Percentiles rank a stretch among this genome's conserved stretches.
These are phyloP conservation scores for Thunnus maccoyii DNA, from an alignment of 2,113 vertebrate species.

Conservation along the genomic window DNA sequence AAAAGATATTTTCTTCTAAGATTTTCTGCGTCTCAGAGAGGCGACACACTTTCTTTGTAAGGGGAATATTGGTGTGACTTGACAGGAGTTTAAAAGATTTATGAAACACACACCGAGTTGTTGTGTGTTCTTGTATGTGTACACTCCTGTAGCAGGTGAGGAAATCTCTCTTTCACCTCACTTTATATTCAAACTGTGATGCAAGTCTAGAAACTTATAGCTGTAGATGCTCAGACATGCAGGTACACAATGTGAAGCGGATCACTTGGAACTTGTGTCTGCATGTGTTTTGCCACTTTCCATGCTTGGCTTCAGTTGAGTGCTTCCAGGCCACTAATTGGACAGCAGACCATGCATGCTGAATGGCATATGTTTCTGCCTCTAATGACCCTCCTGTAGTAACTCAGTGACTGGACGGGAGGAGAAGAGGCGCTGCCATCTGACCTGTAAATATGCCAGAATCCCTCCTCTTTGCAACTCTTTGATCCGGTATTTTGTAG, in stretches of 20 bases:
- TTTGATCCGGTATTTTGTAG: slow-evolving; percentile 80
- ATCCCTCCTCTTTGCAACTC: slow-evolving; percentile 53
- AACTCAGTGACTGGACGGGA: slow-evolving; percentile 50
- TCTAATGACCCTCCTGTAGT: slow-evolving; percentile 77
- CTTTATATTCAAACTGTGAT: slow-evolving; percentile 45
- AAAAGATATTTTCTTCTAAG: slow-evolving; percentile 70
- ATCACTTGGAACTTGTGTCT: slow-evolving; percentile 32
- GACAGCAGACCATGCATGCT: slow-evolving; percentile 61
- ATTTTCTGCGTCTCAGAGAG: slow-evolving; percentile 60
- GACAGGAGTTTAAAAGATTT: slow-evolving; percentile 82
- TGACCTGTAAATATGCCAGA: slow-evolving; percentile 70
- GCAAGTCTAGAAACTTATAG: slow-evolving; percentile 37
- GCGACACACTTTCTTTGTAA: slow-evolving; percentile 71
- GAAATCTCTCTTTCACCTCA: slow-evolving; percentile 34
- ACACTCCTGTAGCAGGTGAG: slow-evolving; percentile 26
- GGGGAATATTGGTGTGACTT: slow-evolving; percentile 67
- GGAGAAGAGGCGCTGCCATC: slow-evolving; percentile 48
- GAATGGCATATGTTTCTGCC: slow-evolving; percentile 78
- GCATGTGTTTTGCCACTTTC: slow-evolving; percentile 34
- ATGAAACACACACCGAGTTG: slow-evolving; percentile 54
- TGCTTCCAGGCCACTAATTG: slow-evolving; percentile 76
- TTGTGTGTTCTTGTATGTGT: slow-evolving; percentile 44
- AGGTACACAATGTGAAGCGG: slow-evolving; percentile 46
- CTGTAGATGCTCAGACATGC: slow-evolving; percentile 36
- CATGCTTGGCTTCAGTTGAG: slow-evolving; percentile 64